Percentiles rank a stretch among this genome's conserved stretches.
These are phyloP conservation scores for Gila orcuttii DNA, from an alignment of 2,113 vertebrate genomes.

Conservation along the genomic window DNA sequence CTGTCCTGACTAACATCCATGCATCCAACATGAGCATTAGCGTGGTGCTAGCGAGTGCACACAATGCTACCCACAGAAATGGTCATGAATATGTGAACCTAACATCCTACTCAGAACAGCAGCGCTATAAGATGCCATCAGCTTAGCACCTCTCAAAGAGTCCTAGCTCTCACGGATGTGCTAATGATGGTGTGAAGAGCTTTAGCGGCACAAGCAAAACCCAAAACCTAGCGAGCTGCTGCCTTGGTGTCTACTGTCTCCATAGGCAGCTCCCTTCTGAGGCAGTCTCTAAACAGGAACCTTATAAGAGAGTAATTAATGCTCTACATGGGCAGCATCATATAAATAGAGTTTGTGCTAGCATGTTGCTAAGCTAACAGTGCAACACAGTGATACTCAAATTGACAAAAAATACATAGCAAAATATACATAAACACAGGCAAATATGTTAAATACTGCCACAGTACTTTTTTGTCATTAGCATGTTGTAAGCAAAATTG, in stretches of 20 bases:
- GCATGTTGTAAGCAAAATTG: neutral
- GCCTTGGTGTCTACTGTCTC: neutral
- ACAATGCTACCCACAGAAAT: neutral
- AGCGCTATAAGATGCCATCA: neutral
- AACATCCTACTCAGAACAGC: conserved; percentile 2
- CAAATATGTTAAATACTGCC: neutral
- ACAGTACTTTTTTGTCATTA: neutral
- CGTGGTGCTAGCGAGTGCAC: neutral
- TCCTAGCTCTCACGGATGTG: neutral
- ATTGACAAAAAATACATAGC: neutral
- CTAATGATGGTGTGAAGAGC: conserved; percentile 15
- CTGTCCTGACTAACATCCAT: neutral
- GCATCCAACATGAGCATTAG: conserved; percentile 1
- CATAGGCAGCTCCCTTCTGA: neutral
- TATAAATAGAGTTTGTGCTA: neutral
- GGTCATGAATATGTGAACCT: conserved; percentile 3
- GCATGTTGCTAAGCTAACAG: conserved; percentile 4
- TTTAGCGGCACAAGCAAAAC: neutral
- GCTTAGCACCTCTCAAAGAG: neutral
- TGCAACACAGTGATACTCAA: neutral
- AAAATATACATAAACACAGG: neutral
- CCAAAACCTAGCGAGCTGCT: neutral
- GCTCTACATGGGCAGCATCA: neutral
- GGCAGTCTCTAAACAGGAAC: neutral
- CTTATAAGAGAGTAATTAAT: neutral